Evolutionary conservation across 2,113 vertebrate genomes (phyloP), one percentile per base, ranked within the genome.

Genomic region (Myrmophylax atrothorax): DNA sequence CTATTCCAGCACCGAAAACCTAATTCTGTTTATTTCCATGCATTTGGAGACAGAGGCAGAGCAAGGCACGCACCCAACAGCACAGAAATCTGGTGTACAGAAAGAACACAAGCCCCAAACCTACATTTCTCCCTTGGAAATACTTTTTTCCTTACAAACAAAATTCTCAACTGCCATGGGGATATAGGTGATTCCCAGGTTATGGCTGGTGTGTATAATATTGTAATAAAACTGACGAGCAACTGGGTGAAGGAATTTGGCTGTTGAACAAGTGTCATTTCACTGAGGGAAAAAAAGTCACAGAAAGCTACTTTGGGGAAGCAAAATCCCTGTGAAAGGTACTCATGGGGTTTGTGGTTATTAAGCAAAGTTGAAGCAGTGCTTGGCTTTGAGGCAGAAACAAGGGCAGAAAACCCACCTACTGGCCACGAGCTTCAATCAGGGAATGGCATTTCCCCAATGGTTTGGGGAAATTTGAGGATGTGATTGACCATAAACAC

Each of bases 41-140:
- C 47, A 80, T 11, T 0, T 18, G 44, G 16, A 38, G 44, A 49
- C 3, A 11, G 8, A 26, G 10, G 56, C 60, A 74, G 23, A 0
- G 2, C 37, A 37, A 47, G 26, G 56, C 2, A 5, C 52, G 29
- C 8, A 8, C 1, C 33, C 60, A 46, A 38, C 28, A 82, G 31
- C 52, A 42, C 6, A 13, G 20, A 59, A 46, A 62, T 16, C 58
- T 14, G 12, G 8, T 28, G 28, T 12, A 38, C 19, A 40, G n/a
- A 33, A 58, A 49, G 47, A 26, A 59, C 25, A 37, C 13, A 25
- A 60, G 9, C 75, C 62, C n/a, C 42, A 63, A 31, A 67, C 2
- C 5, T 7, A 7, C 9, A n/a, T 14, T 42, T 49, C 33, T 37
- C 56, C 47, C 31, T 40, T 37, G 25, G 50, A 66, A 90, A 88